Percentiles rank a stretch among this genome's conserved stretches.
Conservation (phyloP, 1,140 invertebrate genomes). For the Sminthurinus signatus region DNA sequence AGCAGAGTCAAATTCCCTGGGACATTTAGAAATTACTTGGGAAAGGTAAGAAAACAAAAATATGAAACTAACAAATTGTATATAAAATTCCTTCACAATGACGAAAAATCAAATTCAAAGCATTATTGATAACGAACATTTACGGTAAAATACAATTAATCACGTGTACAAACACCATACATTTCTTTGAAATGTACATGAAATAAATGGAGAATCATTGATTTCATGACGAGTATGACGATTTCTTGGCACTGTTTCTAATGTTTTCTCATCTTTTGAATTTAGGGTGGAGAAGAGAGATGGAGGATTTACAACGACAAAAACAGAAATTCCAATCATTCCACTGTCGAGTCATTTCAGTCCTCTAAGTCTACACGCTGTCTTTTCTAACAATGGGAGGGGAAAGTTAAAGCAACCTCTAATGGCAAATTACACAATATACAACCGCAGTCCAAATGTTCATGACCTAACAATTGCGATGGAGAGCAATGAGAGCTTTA, state of each 20-base stretch:
- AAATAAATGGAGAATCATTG: too few relatives aligned
- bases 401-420: conserved; percentile 45
- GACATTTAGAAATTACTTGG: conserved; percentile 21
- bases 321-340: conserved; percentile 47
- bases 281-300: conserved; percentile 9
- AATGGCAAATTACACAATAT: conserved; percentile 62
- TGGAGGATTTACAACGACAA: conserved; percentile 43
- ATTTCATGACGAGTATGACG: too few relatives aligned
- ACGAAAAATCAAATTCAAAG: too few relatives aligned
- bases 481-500: conserved; percentile 76
- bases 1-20: background rate
- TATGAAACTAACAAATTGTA: too few relatives aligned
- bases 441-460: conserved; percentile 63
- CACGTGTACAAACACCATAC: too few relatives aligned
- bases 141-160: too few relatives aligned
- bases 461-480: conserved; percentile 66
- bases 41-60: conserved; percentile 10
- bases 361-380: conserved; percentile 63
- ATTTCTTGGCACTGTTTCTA: too few relatives aligned
- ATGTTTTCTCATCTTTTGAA: background rate
- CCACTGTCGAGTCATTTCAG: conserved; percentile 53
- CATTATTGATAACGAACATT: too few relatives aligned
- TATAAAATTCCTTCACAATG: too few relatives aligned
- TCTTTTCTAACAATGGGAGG: conserved; percentile 54
- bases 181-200: too few relatives aligned